Evolutionary conservation across 2,888 invertebrate species (phyloP), one percentile per base, ranked within the genome.

Genomic region (Tolmerus cingulatus): DNA sequence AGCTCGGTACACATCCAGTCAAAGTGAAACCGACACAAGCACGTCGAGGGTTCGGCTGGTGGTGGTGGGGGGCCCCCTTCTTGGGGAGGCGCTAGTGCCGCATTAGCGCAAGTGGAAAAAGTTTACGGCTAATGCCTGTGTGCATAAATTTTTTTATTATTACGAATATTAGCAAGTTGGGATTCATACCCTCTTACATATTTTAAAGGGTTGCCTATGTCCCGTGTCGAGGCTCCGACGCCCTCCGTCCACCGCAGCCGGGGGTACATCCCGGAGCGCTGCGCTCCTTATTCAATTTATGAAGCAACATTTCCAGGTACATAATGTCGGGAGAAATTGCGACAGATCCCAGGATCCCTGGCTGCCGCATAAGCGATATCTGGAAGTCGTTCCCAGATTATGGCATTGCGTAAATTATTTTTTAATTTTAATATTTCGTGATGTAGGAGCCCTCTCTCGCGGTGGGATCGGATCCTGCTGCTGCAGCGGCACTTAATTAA

Each of bases 81-180:
- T 37, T 12, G 14, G 43, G 37, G 66, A 82, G 12, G 37, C 14
- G 46, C 55, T 82, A 34, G 82, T 82, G 82, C 57, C 82, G 57
- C 82, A 82, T 82, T 82, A 82, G 82, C 57, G 55, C 82, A 82
- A 82, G 82, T 82, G 82, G 82, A 82, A 34, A 78, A 82, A 82
- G 82, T 82, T 82, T 82, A 82, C 55, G 82, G 57, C 37, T 82
- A 57, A 82, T 82, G 82, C 55, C 57, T 57, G 82, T 82, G 57
- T 82, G 82, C 82, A 82, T 82, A 82, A 66, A 57, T 82, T 82
- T 82, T 82, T 82, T 82, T 82, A 82, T 57, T 82, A 82, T 82
- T 82, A 82, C 82, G 57, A 82, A 82, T 82, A 82, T 82, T 82
- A 82, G 82, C 82, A 82, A 57, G 37, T 66, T 79, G 79, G 82